Evolutionary conservation across 2,113 vertebrate species (phyloP).

Genomic region (Carassius carassius): DNA sequence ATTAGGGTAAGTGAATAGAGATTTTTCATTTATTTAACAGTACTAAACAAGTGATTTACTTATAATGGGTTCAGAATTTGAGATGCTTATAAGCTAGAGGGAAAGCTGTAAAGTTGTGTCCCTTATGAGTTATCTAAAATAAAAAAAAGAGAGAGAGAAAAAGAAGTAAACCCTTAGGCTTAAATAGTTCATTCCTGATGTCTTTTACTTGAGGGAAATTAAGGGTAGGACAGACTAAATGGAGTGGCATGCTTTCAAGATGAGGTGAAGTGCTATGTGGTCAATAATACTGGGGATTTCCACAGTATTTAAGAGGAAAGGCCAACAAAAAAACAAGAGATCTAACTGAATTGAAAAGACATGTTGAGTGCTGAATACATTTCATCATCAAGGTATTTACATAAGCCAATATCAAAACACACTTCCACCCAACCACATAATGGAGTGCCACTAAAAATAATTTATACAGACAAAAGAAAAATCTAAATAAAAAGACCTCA

Average conservation of each 20-base stretch:
- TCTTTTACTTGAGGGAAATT: not conserved
- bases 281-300: not conserved
- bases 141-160: not conserved
- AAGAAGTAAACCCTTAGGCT: not conserved
- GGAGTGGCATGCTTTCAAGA: not conserved
- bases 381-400: not conserved
- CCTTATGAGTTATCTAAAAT: not conserved
- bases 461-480: not conserved
- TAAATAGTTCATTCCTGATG: not conserved
- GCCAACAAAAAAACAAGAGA: not conserved
- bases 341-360: not conserved
- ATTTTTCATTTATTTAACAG: not conserved
- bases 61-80: not conserved
- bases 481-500: not conserved
- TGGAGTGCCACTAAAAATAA: not conserved
- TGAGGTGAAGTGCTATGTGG: not conserved
- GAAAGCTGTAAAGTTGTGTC: not conserved
- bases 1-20: not conserved
- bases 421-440: not conserved
- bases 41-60: not conserved
- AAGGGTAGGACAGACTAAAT: not conserved
- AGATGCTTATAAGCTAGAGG: not conserved
- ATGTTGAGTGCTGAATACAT: not conserved
- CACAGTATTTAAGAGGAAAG: not conserved
- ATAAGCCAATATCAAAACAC: not conserved